phyloP scores from a whole-genome alignment of 2,888 invertebrate genomes.

The Aelia acuminata region DNA sequence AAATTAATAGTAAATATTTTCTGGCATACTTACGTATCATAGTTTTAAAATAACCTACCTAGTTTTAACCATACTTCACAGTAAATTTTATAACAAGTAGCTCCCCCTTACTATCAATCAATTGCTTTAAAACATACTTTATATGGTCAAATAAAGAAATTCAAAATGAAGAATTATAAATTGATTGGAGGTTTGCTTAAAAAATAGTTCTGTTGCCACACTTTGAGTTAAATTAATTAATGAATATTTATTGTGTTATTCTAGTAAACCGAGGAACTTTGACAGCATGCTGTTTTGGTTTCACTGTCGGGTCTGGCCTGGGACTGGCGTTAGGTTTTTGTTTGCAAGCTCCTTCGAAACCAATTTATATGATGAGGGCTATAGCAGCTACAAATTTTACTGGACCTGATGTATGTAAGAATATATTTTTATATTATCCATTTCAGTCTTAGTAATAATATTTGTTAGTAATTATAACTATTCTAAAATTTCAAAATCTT shows the following conservation, averaged over 20 bases:
- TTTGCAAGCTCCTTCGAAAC: conserved; percentile 66
- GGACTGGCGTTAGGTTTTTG: conserved; percentile 69
- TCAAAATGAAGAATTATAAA: background rate
- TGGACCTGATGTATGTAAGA: conserved; percentile 69
- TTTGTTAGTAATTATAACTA: too few species aligned
- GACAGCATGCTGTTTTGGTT: conserved; percentile 69
- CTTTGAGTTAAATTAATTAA: background rate
- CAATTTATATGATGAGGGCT: conserved; percentile 69
- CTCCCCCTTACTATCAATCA: background rate
- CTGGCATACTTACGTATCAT: background rate
- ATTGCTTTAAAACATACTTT: background rate
- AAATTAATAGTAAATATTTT: background rate
- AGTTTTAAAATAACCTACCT: background rate
- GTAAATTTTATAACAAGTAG: background rate
- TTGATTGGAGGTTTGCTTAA: background rate
- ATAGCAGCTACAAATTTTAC: conserved; percentile 69
- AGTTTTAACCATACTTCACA: background rate
- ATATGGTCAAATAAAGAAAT: background rate
- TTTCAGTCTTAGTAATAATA: too few species aligned
- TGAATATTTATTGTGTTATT: conserved; percentile 25
- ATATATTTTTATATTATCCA: background rate
- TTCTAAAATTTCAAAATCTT: too few species aligned
- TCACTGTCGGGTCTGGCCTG: conserved; percentile 69
- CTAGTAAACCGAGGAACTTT: conserved; percentile 68
- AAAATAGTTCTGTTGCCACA: background rate